Evolutionary conservation across 2,888 invertebrate species (phyloP).

Genomic region (Barypeithes pellucidus): DNA sequence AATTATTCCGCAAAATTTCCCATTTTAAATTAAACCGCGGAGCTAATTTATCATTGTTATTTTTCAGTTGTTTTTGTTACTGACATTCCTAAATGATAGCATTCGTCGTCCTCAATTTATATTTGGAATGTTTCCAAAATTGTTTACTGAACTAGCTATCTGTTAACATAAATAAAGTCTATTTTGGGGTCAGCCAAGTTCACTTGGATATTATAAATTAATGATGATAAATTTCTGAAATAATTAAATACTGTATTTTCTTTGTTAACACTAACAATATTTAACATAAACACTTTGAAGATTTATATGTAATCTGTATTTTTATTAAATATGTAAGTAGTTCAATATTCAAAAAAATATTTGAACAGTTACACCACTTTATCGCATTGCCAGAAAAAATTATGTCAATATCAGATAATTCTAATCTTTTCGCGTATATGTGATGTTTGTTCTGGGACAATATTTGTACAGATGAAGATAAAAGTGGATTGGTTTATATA

Average conservation of each 20-base stretch:
- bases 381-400: constrained; percentile 21
- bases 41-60: constrained; percentile 12
- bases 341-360: neutral
- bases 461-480: constrained; percentile 34
- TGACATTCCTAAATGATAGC: constrained; percentile 10
- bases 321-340: neutral
- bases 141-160: constrained; percentile 7
- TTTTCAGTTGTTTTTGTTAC: neutral
- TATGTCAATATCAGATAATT: neutral
- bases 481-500: neutral
- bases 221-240: neutral
- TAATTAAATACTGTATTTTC: neutral
- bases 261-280: constrained; percentile 1
- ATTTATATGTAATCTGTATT: neutral
- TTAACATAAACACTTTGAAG: neutral
- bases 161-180: constrained; percentile 10
- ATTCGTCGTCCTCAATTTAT: constrained; percentile 12
- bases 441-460: constrained; percentile 22
- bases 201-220: constrained; percentile 10
- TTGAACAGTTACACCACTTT: constrained; percentile 2
- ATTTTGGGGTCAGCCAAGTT: constrained; percentile 28
- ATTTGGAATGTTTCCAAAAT: constrained; percentile 31
- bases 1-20: neutral
- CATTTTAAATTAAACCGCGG: neutral
- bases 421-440: constrained; percentile 21